Evolutionary conservation across 2,888 invertebrate genomes (phyloP).

Genomic region (Phanerotoma sp.): DNA sequence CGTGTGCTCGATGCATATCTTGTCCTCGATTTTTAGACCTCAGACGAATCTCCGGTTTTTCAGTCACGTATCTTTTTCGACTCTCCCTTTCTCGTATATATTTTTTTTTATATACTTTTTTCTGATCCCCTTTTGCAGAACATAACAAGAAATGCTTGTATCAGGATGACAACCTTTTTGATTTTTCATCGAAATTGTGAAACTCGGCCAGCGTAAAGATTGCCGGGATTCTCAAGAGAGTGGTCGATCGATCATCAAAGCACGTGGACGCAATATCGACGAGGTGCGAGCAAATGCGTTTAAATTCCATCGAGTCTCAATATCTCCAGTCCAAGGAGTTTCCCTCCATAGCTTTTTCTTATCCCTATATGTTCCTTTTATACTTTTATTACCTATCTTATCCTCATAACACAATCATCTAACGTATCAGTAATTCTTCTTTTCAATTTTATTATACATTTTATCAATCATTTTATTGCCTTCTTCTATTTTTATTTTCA

Average conservation of each 20-base stretch:
- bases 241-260: slow-evolving; percentile 35
- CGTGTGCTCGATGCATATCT: slow-evolving; percentile 12
- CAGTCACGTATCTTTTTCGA: slow-evolving; percentile 1
- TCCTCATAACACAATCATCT: slow-evolving; percentile 16
- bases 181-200: slow-evolving; percentile 22
- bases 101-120: background rate
- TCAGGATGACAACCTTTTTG: slow-evolving; percentile 15
- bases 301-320: slow-evolving; percentile 28
- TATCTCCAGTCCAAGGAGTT: slow-evolving; percentile 24
- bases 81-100: background rate
- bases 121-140: background rate
- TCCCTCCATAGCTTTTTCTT: slow-evolving; percentile 18
- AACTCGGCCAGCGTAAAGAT: slow-evolving; percentile 32
- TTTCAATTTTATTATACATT: background rate
- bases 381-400: slow-evolving; percentile 25
- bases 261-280: slow-evolving; percentile 33
- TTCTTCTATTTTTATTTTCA: no score
- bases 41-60: background rate
- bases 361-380: slow-evolving; percentile 12
- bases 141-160: slow-evolving; percentile 2
- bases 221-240: slow-evolving; percentile 31
- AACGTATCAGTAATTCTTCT: background rate
- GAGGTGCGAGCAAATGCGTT: slow-evolving; percentile 23
- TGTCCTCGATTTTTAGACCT: background rate
- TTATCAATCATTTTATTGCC: background rate